Evolutionary conservation across 30 jellyfish, hydroid and myxozoan genomes (phyloP).

Genomic region (Mastigias papua): DNA sequence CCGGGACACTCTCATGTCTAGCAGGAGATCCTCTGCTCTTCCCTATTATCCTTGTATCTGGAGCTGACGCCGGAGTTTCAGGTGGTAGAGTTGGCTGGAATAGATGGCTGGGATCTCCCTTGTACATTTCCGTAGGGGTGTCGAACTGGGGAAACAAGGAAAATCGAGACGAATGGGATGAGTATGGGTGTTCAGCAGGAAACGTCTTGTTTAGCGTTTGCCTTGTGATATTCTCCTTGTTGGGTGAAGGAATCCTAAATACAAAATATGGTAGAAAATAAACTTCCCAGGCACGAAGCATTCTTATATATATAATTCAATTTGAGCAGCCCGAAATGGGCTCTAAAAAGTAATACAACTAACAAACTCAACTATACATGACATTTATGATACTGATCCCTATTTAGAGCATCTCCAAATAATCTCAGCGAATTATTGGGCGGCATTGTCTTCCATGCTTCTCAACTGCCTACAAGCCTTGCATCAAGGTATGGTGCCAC

Average conservation of each 20-base stretch:
- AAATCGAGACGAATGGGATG: constrained; percentile 81
- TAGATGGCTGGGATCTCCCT: constrained; percentile 58
- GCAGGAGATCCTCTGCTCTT: constrained; percentile 85
- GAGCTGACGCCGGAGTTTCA: constrained; percentile 79
- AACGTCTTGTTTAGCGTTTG: constrained; percentile 28
- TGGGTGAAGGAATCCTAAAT: constrained; percentile 76
- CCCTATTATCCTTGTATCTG: constrained; percentile 59
- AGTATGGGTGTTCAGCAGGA: constrained; percentile 86
- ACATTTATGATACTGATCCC: too few species aligned
- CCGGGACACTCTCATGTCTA: constrained; percentile 71
- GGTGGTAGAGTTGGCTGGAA: constrained; percentile 84
- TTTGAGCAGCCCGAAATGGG: too few species aligned
- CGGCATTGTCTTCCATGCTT: too few species aligned
- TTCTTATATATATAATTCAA: too few species aligned
- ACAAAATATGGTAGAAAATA: background rate
- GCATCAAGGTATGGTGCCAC: too few species aligned
- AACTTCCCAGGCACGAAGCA: too few species aligned
- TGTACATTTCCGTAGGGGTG: constrained; percentile 65
- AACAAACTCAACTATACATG: too few species aligned
- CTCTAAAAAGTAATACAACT: too few species aligned
- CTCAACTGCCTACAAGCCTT: too few species aligned
- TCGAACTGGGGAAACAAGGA: constrained; percentile 71
- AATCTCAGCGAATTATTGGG: too few species aligned
- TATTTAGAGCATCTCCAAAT: too few species aligned
- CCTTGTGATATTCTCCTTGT: constrained; percentile 56